Percentiles rank a stretch among this genome's conserved stretches.
These are phyloP conservation scores for Petrosia ficiformis DNA, from an alignment of 37 sponge, comb jelly and placozoan genomes.

Conservation along the genomic window DNA sequence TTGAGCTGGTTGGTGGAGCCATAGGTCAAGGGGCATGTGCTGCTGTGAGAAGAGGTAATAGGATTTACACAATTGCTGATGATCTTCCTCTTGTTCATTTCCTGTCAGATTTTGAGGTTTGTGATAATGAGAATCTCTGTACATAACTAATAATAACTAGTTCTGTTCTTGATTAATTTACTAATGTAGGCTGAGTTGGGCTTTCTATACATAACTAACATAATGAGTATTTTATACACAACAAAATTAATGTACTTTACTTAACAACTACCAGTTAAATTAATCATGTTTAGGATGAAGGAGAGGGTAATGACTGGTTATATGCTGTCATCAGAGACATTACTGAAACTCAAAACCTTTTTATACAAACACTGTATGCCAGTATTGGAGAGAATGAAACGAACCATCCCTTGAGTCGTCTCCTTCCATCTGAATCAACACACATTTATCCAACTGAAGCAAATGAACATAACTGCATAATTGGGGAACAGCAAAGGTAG, in stretches of 20 bases:
- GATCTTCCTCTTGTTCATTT: slow-evolving; percentile 65
- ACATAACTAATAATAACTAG: no score
- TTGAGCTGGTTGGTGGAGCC: slow-evolving; percentile 79
- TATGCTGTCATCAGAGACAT: slow-evolving; percentile 63
- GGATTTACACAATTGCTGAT: slow-evolving; percentile 64
- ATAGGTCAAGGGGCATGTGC: slow-evolving; percentile 85
- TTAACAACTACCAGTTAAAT: background rate
- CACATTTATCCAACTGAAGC: slow-evolving; percentile 36
- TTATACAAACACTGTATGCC: slow-evolving; percentile 44
- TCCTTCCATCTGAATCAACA: slow-evolving; percentile 51
- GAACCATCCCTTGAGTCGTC: slow-evolving; percentile 11
- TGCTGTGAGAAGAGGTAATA: slow-evolving; percentile 56
- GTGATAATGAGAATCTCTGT: background rate
- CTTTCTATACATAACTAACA: no score
- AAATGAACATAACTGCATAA: slow-evolving; percentile 18
- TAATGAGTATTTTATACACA: background rate
- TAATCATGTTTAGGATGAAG: slow-evolving; percentile 49
- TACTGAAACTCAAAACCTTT: slow-evolving; percentile 37
- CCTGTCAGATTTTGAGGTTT: slow-evolving; percentile 47
- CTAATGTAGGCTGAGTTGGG: no score
- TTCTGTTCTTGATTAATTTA: no score
- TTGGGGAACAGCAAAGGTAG: slow-evolving; percentile 25
- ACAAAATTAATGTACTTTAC: no score
- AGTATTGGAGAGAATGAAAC: background rate
- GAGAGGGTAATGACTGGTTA: slow-evolving; percentile 78